A percentile compares a stretch with the other conserved stretches of the same genome.
Conservation (phyloP, 2,888 invertebrate genomes). For the Lasioglossum morio region DNA sequence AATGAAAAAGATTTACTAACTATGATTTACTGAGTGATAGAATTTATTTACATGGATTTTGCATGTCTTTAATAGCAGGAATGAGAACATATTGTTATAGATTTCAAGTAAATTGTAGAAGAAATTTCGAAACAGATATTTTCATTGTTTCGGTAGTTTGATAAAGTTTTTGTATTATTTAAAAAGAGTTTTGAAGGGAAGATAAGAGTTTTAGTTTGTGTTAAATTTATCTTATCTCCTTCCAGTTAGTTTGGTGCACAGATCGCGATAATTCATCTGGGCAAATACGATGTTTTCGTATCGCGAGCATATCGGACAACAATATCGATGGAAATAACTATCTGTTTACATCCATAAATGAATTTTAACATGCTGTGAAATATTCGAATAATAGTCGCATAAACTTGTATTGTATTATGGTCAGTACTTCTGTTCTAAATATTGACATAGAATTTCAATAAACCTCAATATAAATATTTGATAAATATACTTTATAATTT, state of each 20-base stretch:
- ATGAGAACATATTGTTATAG: too few relatives aligned
- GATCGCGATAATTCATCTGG: constrained; percentile 36
- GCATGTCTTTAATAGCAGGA: background rate
- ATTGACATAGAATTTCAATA: background rate
- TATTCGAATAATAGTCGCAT: background rate
- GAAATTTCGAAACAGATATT: background rate
- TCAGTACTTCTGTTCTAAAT: background rate
- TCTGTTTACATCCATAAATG: background rate
- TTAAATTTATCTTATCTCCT: constrained; percentile 45
- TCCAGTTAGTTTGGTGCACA: constrained; percentile 23
- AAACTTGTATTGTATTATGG: background rate
- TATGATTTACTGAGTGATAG: background rate
- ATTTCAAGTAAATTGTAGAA: background rate
- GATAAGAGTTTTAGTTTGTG: constrained; percentile 11
- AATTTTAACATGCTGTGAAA: background rate
- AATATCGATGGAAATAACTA: background rate
- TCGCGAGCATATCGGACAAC: background rate
- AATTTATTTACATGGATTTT: background rate
- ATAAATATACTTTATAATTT: background rate
- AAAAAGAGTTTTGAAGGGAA: background rate
- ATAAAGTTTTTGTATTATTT: background rate
- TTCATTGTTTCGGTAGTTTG: background rate
- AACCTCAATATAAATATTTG: background rate
- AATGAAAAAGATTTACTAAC: background rate
- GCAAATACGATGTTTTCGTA: constrained; percentile 16